phyloP scores from a whole-genome alignment of 2,113 vertebrate species.

The Acrocephalus arundinaceus region DNA sequence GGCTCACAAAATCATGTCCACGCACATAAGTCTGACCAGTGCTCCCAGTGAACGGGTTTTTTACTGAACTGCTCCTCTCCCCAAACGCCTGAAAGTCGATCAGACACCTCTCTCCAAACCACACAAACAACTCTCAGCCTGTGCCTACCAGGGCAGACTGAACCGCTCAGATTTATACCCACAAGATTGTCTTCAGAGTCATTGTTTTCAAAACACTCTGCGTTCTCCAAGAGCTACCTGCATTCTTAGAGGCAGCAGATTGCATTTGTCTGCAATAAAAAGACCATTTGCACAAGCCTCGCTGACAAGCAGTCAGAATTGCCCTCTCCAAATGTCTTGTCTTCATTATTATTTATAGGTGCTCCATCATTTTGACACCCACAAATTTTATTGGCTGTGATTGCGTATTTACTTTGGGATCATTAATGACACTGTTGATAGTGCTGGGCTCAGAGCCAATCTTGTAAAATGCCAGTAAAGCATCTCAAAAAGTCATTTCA shows the following conservation, averaged over 20 bases:
- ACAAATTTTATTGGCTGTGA: conserved; percentile 40
- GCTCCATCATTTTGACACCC: conserved; percentile 54
- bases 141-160: background rate
- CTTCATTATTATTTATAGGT: conserved; percentile 57
- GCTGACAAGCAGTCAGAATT: conserved; percentile 8
- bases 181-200: background rate
- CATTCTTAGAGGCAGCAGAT: background rate
- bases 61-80: background rate
- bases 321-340: conserved; percentile 43
- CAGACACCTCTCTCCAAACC: background rate
- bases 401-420: conserved; percentile 57
- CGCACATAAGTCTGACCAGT: background rate
- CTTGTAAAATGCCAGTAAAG: conserved; percentile 22
- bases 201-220: background rate
- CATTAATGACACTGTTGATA: conserved; percentile 47
- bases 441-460: conserved; percentile 42
- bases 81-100: background rate
- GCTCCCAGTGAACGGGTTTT: background rate
- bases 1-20: too few species aligned
- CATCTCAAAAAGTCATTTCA: background rate
- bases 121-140: background rate
- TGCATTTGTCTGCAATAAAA: conserved; percentile 29
- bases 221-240: background rate
- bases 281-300: conserved; percentile 1
- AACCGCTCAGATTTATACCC: background rate